Base-by-base conservation (phyloP, 2,888 invertebrate species). In the Argyresthia albistria region DNA sequence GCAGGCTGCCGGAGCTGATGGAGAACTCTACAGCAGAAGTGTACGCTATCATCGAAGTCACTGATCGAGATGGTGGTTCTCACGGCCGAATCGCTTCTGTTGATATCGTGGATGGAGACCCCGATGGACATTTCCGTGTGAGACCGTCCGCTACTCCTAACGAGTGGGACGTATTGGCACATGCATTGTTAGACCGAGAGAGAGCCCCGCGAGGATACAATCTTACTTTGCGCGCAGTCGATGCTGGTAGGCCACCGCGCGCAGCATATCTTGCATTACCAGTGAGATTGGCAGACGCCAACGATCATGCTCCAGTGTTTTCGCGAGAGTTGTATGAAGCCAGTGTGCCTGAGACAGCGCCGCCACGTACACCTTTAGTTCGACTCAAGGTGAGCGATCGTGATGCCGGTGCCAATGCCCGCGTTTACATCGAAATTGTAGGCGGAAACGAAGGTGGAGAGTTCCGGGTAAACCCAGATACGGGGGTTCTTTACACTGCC, bases 371-470 rank as follows among this genome's bases (percentile, higher is more conserved):
- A 51, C 96, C 97, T 0, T 91, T 98, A 45, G 93, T 97, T 59
- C 89, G 95, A 59, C 89, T 98, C 53, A 95, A 95, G 75, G 96
- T 97, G 0, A 92, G 91, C 14, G 97, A 97, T 75, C 92, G 92
- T 0, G 47, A 25, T 1, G 95, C 95, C 0, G 91, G 90, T 69
- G 96, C 96, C 72, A 25, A 25, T 25, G 95, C 96, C 7, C 90
- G 93, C 66, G 94, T 97, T 0, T 92, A 92, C 64, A 91, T 98
- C 57, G 93, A 95, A 79, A 96, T 98, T 52, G 95, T 95, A 2
- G 96, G 95, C 2, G 97, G 97, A 4, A 97, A 97, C 75, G 95
- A 96, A 70, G 95, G 95, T 7, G 94, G 93, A 0, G 95, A 96
- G 69, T 98, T 98, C 74, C 88, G 90, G 59, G 92, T 98, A 9